Percentiles rank a stretch among this genome's conserved stretches.
Evolutionary conservation across 2,888 invertebrate genomes (phyloP).

Genomic region (Rugalucina vietnamica): DNA sequence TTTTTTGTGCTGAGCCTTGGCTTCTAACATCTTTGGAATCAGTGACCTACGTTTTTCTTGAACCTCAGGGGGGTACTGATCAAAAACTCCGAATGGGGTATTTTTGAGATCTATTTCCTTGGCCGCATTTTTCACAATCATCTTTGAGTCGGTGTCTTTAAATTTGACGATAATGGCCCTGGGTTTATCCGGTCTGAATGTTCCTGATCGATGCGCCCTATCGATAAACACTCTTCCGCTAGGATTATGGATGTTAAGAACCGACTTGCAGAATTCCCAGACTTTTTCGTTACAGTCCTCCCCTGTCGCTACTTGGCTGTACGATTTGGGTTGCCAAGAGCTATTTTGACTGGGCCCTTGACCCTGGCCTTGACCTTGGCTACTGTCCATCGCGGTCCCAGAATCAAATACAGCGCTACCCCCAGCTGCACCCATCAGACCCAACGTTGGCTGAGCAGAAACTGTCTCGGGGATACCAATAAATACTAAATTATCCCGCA

Average conservation of each 20-base stretch:
- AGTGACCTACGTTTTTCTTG: background rate
- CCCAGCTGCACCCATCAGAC: too few species aligned
- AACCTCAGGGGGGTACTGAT: constrained; percentile 12
- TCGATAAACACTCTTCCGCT: background rate
- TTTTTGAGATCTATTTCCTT: background rate
- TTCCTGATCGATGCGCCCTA: background rate
- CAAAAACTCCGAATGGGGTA: background rate
- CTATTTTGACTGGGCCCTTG: background rate
- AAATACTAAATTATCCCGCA: background rate
- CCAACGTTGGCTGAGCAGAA: too few species aligned
- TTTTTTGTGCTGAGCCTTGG: background rate
- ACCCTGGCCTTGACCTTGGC: background rate
- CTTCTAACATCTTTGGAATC: constrained; percentile 12
- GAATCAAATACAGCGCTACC: too few species aligned
- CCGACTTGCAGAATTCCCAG: too few species aligned
- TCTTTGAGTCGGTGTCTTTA: constrained; percentile 21
- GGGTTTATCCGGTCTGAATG: background rate
- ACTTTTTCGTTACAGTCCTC: background rate
- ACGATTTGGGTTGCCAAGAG: background rate
- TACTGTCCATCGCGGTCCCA: background rate
- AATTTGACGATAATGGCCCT: constrained; percentile 13
- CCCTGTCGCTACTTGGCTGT: background rate
- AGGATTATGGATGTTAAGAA: background rate
- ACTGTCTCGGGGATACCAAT: background rate
- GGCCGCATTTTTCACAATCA: constrained; percentile 7